Evolutionary conservation across 2,113 vertebrate species (phyloP), one percentile per base, ranked within the genome.

Genomic region (Peromyscus maniculatus): DNA sequence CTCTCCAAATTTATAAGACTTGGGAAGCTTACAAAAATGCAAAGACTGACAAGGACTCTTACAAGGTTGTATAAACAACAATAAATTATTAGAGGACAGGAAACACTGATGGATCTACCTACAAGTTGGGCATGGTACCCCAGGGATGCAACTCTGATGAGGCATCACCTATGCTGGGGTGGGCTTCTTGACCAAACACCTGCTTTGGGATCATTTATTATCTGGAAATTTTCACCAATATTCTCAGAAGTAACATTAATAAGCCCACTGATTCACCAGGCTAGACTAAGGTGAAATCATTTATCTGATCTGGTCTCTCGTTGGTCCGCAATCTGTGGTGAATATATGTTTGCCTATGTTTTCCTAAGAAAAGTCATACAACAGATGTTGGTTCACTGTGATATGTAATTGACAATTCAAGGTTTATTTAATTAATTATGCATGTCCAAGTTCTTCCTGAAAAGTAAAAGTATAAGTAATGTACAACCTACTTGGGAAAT

Each of bases 341-440:
- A 71, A 72, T 57, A 55, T 49, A 72, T 72, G 22, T 28, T 28
- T 89, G 22, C 36, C 49, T n/a, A 71, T 26, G 22, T 57, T 24
- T 88, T 36, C 22, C 49, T 55, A 71, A 55, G 4, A 39, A 88
- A 57, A 39, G 7, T n/a, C 36, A 28, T 36, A 39, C 13, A 72
- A 72, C 13, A 57, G 22, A 55, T 33, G 2, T 79, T 49, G 71
- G 21, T 84, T 83, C 55, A 49, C 39, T 66, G 39, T 0, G 2
- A 49, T 52, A 19, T 31, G 5, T 28, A 79, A 80, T 39, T 57
- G 84, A 19, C 5, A 72, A 71, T 79, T 89, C 31, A 31, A 75
- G 11, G 36, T 87, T 75, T 86, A 82, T 87, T 89, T 82, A 64
- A 92, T 84, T 86, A 84, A 88, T 78, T 64, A 69, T 15, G 4